Base-by-base conservation (phyloP, 2,113 vertebrate genomes). In the Henicopernis longicauda region DNA sequence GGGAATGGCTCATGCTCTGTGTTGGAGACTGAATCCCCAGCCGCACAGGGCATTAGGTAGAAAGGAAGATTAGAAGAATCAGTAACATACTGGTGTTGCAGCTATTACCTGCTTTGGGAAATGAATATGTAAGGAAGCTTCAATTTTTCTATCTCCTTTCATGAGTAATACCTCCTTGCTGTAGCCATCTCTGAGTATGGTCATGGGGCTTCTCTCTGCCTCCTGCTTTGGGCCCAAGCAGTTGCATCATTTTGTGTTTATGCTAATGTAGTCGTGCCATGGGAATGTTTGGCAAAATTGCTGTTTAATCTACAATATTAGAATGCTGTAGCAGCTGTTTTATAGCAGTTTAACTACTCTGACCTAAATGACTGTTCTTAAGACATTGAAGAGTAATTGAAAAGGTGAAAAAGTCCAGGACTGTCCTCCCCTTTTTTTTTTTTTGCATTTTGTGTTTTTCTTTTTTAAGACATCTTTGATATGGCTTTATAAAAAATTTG, bases 271-370 rank as follows among this genome's bases (percentile, higher is more conserved):
- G 67, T 58, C 0, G 0, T 77, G 55, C 59, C 82, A 3, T 94
- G 57, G 8, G 40, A 83, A 79, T 59, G 58, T 89, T 95, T 89
- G 63, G 61, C 80, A 89, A 93, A 90, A 76, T 40, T 67, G 67
- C 59, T 26, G 27, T 70, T 86, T 89, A 69, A 96, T 89, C 90
- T 95, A 91, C 66, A 91, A 29, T 49, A 78, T 62, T 74, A 73
- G 49, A 70, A 52, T 87, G 59, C 40, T 89, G 71, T 62, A 90
- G 72, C 94, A 97, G 89, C 89, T 95, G 91, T 70, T 93, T 94
- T 74, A 88, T 89, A 88, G 86, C 86, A 90, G 54, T 92, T 81
- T 91, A 92, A 95, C 79, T 96, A 69, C 77, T 93, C 34, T 91
- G 86, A 92, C 86, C 89, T 78, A 82, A 91, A 78, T 59, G 49